A percentile compares a stretch with the other conserved stretches of the same genome.
Conservation (phyloP, 2,113 vertebrate species). For the Tyrannus savana region DNA sequence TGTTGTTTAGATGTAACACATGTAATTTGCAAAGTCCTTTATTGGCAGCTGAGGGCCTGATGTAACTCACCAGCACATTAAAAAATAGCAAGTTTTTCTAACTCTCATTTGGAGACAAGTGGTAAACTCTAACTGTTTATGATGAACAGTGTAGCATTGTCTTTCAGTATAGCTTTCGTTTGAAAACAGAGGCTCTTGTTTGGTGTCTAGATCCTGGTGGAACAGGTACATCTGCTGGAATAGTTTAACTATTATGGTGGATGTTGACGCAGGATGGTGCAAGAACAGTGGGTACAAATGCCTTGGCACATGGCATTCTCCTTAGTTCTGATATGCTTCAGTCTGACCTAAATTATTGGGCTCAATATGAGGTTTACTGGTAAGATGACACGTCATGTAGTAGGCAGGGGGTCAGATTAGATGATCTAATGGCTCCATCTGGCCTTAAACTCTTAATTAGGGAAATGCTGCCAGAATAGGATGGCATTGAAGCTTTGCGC, state of each 20-base stretch:
- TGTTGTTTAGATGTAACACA: conserved; percentile 7
- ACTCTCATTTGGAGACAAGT: neutral
- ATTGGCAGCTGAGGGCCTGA: neutral
- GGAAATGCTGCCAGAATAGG: neutral
- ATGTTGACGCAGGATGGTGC: neutral
- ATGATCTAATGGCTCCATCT: conserved; percentile 53
- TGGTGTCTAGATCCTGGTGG: neutral
- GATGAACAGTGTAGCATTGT: neutral
- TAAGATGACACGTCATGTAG: neutral
- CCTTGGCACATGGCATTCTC: neutral
- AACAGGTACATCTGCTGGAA: neutral
- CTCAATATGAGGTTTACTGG: neutral
- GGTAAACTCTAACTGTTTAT: neutral
- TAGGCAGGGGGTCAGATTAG: conserved; percentile 38
- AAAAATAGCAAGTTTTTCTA: neutral
- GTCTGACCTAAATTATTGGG: neutral
- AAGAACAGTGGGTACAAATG: neutral
- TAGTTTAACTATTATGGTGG: rapidly evolving
- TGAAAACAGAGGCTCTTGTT: neutral
- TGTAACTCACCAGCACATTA: neutral
- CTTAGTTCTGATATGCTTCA: neutral
- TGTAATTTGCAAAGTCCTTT: conserved; percentile 1
- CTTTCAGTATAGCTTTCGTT: neutral
- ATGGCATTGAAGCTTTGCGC: neutral
- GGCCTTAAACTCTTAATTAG: conserved; percentile 41